Conservation (phyloP, 2,888 invertebrate genomes). For the Pandemis heparana region DNA sequence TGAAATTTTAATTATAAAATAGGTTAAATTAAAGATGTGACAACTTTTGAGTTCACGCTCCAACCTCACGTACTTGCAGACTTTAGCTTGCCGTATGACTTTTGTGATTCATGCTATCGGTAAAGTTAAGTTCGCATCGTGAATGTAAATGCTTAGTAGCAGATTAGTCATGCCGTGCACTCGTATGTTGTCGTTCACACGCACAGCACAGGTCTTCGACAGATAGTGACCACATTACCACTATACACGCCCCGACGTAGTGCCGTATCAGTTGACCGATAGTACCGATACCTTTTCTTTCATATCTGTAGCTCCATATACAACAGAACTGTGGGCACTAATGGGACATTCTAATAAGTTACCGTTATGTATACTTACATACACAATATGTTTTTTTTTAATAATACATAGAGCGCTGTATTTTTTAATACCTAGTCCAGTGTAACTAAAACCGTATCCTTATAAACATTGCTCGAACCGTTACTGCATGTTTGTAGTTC, state of each 20-base stretch:
- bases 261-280: constrained; percentile 26
- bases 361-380: no score
- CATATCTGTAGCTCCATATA: constrained; percentile 20
- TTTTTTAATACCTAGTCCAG: background rate
- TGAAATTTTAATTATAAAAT: no score
- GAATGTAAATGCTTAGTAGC: constrained; percentile 77
- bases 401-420: background rate
- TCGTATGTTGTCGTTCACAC: constrained; percentile 72
- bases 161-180: constrained; percentile 77
- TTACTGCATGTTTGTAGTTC: background rate
- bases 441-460: background rate
- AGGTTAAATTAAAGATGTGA: background rate
- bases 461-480: background rate
- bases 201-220: constrained; percentile 61
- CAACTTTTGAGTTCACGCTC: background rate
- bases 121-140: constrained; percentile 60
- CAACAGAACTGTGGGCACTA: no score
- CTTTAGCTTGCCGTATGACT: constrained; percentile 37
- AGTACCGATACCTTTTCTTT: constrained; percentile 30
- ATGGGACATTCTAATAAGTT: background rate
- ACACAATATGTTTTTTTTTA: background rate
- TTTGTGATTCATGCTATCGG: constrained; percentile 64
- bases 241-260: constrained; percentile 46
- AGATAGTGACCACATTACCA: constrained; percentile 54
- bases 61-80: background rate